A percentile compares a stretch with the other conserved stretches of the same genome.
These are phyloP conservation scores for Drosophila mayri DNA, from an alignment of 1,140 invertebrate species.

Conservation along the genomic window DNA sequence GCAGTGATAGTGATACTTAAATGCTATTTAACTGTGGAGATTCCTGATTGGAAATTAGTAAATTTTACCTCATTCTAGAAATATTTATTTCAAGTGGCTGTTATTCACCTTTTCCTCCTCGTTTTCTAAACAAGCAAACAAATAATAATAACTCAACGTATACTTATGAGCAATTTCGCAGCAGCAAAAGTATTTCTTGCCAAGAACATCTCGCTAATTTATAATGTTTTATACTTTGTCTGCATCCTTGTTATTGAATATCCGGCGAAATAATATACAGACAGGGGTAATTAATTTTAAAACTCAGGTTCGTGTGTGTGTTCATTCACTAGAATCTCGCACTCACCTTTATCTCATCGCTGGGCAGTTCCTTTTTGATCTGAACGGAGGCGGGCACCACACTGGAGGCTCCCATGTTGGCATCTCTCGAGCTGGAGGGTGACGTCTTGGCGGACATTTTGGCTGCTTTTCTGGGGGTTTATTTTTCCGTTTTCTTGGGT, in stretches of 20 bases:
- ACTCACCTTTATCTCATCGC: conserved; percentile 86
- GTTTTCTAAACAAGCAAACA: conserved; percentile 17
- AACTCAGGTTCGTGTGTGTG: not conserved
- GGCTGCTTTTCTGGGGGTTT: not conserved
- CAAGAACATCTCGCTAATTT: conserved; percentile 23
- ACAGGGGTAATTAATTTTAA: conserved; percentile 64
- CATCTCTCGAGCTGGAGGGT: conserved; percentile 69
- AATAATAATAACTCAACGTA: conserved; percentile 25
- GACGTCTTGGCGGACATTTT: conserved; percentile 81
- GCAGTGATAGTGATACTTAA: not conserved
- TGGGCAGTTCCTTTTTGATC: conserved; percentile 85
- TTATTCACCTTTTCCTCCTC: conserved; percentile 59
- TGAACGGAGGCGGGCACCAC: conserved; percentile 67
- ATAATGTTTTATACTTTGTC: conserved; percentile 22
- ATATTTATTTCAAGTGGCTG: conserved; percentile 28
- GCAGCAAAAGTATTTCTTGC: conserved; percentile 22
- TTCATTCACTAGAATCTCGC: conserved; percentile 54
- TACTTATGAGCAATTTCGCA: conserved; percentile 28
- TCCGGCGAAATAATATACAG: conserved; percentile 36
- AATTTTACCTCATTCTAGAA: not conserved
- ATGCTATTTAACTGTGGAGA: not conserved
- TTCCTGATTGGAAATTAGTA: not conserved
- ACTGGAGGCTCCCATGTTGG: conserved; percentile 49
- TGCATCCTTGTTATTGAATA: conserved; percentile 67
- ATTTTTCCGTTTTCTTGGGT: not conserved